Conservation (phyloP, 2,113 vertebrate species). For the Oncorhynchus clarkii region DNA sequence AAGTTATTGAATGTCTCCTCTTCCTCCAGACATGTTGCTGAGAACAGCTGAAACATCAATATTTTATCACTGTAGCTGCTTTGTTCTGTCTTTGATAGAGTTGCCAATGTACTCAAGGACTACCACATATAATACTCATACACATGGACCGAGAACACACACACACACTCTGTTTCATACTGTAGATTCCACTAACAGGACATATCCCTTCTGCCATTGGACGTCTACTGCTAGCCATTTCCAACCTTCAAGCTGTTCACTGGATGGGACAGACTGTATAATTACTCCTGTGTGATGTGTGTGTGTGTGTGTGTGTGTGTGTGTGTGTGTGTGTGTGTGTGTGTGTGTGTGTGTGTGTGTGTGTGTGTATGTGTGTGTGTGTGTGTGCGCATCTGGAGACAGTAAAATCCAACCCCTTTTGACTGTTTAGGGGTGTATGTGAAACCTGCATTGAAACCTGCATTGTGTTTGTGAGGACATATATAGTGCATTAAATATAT, state of each 20-base stretch:
- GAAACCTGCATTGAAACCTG: no score
- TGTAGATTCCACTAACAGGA: conserved; percentile 28
- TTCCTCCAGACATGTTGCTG: neutral
- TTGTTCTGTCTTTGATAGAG: no score
- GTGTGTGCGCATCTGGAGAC: conserved; percentile 63
- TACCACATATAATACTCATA: no score
- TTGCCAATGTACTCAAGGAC: no score
- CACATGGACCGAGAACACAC: neutral
- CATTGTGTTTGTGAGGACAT: conserved; percentile 17
- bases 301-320: no score
- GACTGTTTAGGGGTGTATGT: conserved; percentile 13
- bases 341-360: conserved; percentile 6
- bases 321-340: no score
- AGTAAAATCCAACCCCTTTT: conserved; percentile 58
- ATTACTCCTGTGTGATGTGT: no score
- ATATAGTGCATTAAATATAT: conserved; percentile 37
- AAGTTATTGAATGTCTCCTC: neutral
- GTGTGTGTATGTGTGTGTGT: conserved; percentile 19
- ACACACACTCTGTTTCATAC: neutral
- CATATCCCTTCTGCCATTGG: conserved; percentile 34
- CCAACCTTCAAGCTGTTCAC: conserved; percentile 54
- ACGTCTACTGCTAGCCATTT: conserved; percentile 45
- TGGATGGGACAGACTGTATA: conserved; percentile 50
- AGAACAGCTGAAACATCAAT: no score
- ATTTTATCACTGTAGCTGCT: neutral